Percentiles rank a stretch among this genome's conserved stretches.
phyloP scores from a whole-genome alignment of 2,888 invertebrate species.

The Lasioglossum leucozonium region DNA sequence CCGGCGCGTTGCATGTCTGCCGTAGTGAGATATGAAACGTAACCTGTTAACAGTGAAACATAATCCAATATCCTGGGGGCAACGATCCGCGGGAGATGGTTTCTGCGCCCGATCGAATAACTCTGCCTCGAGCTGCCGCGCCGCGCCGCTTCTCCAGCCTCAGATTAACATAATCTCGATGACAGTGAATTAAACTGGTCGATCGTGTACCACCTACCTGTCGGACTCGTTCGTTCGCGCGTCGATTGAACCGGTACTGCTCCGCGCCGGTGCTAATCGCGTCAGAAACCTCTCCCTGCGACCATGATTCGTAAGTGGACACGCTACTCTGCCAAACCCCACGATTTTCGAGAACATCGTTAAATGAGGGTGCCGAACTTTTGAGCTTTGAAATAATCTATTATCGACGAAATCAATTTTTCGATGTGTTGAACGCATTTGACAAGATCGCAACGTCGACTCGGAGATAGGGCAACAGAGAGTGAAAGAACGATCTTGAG shows the following conservation, averaged over 20 bases:
- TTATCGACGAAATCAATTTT: too few relatives aligned
- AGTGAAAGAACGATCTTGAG: neutral
- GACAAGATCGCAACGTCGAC: neutral
- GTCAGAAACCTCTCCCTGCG: neutral
- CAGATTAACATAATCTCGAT: slow-evolving; percentile 65
- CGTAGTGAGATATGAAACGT: slow-evolving; percentile 66
- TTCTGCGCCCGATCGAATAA: slow-evolving; percentile 65
- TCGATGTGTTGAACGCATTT: neutral
- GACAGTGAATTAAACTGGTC: slow-evolving; percentile 55
- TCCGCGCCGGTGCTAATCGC: slow-evolving; percentile 11
- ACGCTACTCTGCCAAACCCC: too few relatives aligned
- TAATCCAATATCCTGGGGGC: slow-evolving; percentile 69
- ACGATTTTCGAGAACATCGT: too few relatives aligned
- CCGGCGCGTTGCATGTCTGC: slow-evolving; percentile 59
- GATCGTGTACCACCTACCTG: slow-evolving; percentile 45
- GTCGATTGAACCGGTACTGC: slow-evolving; percentile 4
- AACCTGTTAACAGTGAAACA: slow-evolving; percentile 73
- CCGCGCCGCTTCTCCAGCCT: slow-evolving; percentile 32
- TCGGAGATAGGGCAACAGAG: neutral
- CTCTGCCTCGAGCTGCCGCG: slow-evolving; percentile 38
- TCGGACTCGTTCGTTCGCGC: slow-evolving; percentile 35
- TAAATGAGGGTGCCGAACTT: too few relatives aligned
- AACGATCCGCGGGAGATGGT: slow-evolving; percentile 65
- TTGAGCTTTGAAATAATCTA: too few relatives aligned
- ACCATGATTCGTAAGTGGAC: neutral